A percentile compares a stretch with the other conserved stretches of the same genome.
Conservation (phyloP, 2,797 vertebrate genomes). For the Cirrhinus molitorella region DNA sequence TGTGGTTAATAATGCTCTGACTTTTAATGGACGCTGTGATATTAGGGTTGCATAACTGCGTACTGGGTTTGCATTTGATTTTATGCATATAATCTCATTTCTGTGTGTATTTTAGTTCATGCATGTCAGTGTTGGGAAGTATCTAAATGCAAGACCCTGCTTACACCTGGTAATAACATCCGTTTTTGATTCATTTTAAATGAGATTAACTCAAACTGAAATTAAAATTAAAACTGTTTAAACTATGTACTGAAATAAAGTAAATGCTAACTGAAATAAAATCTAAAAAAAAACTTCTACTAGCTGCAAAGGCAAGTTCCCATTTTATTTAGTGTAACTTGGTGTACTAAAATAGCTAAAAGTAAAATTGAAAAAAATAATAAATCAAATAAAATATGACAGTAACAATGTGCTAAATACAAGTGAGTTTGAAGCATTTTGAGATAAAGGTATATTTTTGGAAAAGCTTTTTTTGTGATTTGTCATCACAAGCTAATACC, state of each 20-base stretch:
- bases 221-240: not conserved
- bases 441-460: not conserved
- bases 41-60: constrained; percentile 22
- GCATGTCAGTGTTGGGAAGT: not conserved
- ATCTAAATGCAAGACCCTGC: not conserved
- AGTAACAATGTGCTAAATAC: not conserved
- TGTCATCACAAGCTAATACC: not conserved
- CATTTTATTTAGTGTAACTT: not conserved
- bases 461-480: not conserved
- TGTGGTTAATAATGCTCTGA: constrained; percentile 13
- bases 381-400: not conserved
- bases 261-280: not conserved
- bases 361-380: too few relatives aligned
- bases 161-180: not conserved
- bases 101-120: constrained; percentile 19
- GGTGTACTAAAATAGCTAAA: not conserved
- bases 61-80: constrained; percentile 14
- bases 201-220: not conserved
- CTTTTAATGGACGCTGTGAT: constrained; percentile 27
- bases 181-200: not conserved
- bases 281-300: not conserved
- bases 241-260: not conserved
- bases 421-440: not conserved
- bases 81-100: not conserved
- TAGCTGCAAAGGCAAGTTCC: not conserved